Base-by-base conservation (phyloP, 1,140 invertebrate species). In the Caerostris darwini region DNA sequence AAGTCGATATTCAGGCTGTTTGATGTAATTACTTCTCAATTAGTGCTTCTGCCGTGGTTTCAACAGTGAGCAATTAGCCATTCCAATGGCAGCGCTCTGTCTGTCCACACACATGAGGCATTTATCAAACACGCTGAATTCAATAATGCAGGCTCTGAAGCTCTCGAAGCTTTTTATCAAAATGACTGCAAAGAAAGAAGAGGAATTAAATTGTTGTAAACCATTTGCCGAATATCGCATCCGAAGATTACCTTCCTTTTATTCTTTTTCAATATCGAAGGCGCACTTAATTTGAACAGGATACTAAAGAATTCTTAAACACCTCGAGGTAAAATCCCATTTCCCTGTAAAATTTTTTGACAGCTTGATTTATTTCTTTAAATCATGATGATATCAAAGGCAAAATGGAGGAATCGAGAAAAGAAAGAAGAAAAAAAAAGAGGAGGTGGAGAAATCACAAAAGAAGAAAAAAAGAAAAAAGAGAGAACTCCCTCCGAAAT, bases 361-460 rank as follows among this genome's bases (percentile, higher is more conserved):
- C 85, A 87, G 85, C 59, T 87, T 87, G 85, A 87, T 87, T 87
- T 87, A 87, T 87, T 87, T 87, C 82, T 87, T 64, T 50, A 87
- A 87, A 87, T 87, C 85, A 87, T 87, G 58, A 87, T 87, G 58
- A 87, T 87, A 87, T 87, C 85, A 19, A 34, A 34, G 34, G 58
- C 34, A 87, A 87, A 34, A 87, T 10, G 58, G 17, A 83, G 54
- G 10, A 34, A 3, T 34, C 58, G 34, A 87, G 53, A 57, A 50
- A 53, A n/a, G 17, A 83, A 6, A 7, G 8, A 10, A 17, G 14
- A 82, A n/a, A 82, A 12, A n/a, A 54, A 17, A 10, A 14, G 4
- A 8, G 54, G n/a, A 7, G 5, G n/a, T 4, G 6, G 54, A 7
- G n/a, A 14, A 3, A 56, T 34, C 34, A 34, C 34, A n/a, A n/a